phyloP scores from a whole-genome alignment of 2,888 invertebrate genomes.

The Willowsia nigromaculata region DNA sequence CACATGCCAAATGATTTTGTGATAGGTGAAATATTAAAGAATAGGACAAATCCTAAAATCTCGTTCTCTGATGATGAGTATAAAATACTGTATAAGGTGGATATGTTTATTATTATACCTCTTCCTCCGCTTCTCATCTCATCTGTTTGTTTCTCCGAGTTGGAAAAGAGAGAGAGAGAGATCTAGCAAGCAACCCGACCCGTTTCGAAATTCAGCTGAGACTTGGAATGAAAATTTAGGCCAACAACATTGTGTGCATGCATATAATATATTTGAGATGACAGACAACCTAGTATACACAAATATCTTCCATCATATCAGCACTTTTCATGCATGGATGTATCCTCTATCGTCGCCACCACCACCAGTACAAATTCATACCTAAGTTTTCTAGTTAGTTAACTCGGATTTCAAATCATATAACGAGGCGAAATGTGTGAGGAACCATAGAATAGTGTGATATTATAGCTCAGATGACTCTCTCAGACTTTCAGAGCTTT shows the following conservation, averaged over 20 bases:
- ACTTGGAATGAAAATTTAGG: constrained; percentile 47
- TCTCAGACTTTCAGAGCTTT: no score
- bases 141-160: constrained; percentile 17
- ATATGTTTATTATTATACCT: not conserved
- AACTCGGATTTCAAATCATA: constrained; percentile 43
- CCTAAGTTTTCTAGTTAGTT: constrained; percentile 43
- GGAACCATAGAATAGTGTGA: no score
- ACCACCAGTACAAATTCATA: not conserved
- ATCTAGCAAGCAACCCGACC: not conserved
- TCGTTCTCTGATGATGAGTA: no score
- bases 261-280: not conserved
- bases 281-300: not conserved
- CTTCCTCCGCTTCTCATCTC: constrained; percentile 1
- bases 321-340: not conserved
- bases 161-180: no score
- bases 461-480: no score
- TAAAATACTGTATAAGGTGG: no score
- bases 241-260: constrained; percentile 10
- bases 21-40: no score
- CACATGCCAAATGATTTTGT: no score
- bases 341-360: not conserved
- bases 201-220: constrained; percentile 48
- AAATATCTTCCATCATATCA: constrained; percentile 20
- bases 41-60: no score
- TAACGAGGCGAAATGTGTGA: not conserved